phyloP scores from a whole-genome alignment of 2,113 vertebrate species.

The Notiomystis cincta region DNA sequence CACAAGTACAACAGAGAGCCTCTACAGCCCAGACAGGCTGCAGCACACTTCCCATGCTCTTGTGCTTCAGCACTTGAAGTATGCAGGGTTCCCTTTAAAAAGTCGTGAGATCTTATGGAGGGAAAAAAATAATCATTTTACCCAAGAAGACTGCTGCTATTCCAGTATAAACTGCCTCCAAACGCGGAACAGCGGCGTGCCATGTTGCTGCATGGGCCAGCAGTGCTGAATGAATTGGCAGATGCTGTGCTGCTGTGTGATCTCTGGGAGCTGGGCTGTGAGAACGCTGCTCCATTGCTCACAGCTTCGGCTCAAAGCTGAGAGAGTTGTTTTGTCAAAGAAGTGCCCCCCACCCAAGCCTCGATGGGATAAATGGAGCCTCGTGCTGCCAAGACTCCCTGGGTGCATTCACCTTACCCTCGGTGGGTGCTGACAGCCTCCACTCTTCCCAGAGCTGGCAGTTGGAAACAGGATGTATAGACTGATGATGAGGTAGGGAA shows the following conservation, averaged over 20 bases:
- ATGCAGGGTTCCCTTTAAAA: slow-evolving; percentile 13
- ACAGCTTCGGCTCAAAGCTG: not conserved
- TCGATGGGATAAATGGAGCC: not conserved
- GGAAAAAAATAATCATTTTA: slow-evolving; percentile 19
- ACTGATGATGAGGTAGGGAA: slow-evolving; percentile 20
- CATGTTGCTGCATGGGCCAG: slow-evolving; percentile 40
- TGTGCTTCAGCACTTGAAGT: not conserved
- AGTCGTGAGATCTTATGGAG: not conserved
- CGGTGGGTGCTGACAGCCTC: not conserved
- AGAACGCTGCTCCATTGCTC: not conserved
- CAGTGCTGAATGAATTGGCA: slow-evolving; percentile 55
- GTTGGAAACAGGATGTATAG: not conserved
- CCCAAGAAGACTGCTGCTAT: not conserved
- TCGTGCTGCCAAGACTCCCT: fast-evolving
- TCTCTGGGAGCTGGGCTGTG: not conserved
- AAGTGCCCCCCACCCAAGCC: not conserved
- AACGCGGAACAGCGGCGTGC: slow-evolving; percentile 26
- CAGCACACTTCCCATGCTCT: not conserved
- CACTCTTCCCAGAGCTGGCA: not conserved
- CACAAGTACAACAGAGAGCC: not conserved
- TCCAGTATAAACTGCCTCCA: slow-evolving; percentile 47
- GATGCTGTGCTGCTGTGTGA: not conserved
- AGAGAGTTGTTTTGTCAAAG: not conserved
- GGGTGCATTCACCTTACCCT: not conserved
- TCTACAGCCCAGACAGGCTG: not conserved